Percentiles rank a stretch among this genome's conserved stretches.
Evolutionary conservation across 1,140 invertebrate species (phyloP).

Genomic region (Bombus huntii): DNA sequence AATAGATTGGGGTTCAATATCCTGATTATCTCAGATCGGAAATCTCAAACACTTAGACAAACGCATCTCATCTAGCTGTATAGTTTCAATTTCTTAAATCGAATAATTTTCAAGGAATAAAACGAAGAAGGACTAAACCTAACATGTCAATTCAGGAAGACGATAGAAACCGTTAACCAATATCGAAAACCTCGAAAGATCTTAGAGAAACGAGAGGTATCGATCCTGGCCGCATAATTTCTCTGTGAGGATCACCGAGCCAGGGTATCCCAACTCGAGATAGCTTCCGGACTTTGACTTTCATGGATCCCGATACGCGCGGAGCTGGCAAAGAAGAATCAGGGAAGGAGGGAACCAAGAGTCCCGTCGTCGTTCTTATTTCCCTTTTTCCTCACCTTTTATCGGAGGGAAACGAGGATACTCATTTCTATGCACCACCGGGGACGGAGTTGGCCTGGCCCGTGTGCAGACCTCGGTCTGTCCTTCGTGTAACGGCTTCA

Average conservation of each 20-base stretch:
- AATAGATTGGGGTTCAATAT: no score
- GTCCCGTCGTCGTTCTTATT: conserved; percentile 26
- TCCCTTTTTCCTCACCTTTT: conserved; percentile 32
- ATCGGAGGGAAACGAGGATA: conserved; percentile 26
- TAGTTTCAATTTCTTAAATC: not conserved
- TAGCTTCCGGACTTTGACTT: conserved; percentile 30
- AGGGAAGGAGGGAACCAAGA: not conserved
- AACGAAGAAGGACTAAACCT: not conserved
- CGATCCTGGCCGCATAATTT: conserved; percentile 21
- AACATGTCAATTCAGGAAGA: no score
- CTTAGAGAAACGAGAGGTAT: not conserved
- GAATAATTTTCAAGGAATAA: not conserved
- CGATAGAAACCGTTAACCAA: no score
- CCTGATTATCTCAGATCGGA: no score
- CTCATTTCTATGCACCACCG: conserved; percentile 46
- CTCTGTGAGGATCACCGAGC: not conserved
- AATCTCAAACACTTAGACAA: no score
- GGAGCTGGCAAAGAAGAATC: not conserved
- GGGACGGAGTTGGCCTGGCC: not conserved
- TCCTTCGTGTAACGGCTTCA: conserved; percentile 65
- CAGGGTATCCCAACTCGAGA: not conserved
- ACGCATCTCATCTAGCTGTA: no score
- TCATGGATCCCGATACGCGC: conserved; percentile 31
- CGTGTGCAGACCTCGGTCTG: conserved; percentile 31
- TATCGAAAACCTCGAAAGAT: not conserved